phyloP scores from a whole-genome alignment of 2,113 vertebrate species.

The Nannobrachium achirus region DNA sequence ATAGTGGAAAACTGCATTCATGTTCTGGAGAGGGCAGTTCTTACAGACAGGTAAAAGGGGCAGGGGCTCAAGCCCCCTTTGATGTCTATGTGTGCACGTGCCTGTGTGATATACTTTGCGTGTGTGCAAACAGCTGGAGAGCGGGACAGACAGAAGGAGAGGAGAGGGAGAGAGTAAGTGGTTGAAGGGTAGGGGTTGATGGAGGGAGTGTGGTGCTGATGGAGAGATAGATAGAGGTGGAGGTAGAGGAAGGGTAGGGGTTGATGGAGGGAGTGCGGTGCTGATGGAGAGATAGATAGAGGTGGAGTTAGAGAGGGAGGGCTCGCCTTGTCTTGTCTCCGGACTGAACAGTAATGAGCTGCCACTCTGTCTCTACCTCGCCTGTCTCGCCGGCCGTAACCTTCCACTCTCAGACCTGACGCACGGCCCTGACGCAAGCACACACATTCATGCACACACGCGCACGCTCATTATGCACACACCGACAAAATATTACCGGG shows the following conservation, averaged over 20 bases:
- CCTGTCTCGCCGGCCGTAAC: conserved; percentile 5
- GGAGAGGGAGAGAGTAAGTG: neutral
- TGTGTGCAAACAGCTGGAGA: neutral
- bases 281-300: conserved; percentile 5
- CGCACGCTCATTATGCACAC: too few relatives aligned
- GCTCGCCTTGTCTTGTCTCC: conserved; percentile 15
- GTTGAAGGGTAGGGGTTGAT: neutral
- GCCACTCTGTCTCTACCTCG: conserved; percentile 3
- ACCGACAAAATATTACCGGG: too few relatives aligned
- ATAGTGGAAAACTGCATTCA: too few relatives aligned
- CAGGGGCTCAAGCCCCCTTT: too few relatives aligned
- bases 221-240: neutral
- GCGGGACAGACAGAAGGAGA: too few relatives aligned
- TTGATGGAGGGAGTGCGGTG: conserved; percentile 20
- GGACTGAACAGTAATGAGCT: conserved; percentile 34
- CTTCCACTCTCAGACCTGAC: neutral
- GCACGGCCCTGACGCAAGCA: neutral
- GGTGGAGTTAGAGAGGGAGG: conserved; percentile 9
- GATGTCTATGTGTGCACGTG: conserved; percentile 6
- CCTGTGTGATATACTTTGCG: neutral
- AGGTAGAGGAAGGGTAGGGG: conserved; percentile 1
- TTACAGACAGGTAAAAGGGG: too few relatives aligned
- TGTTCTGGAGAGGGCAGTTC: too few relatives aligned
- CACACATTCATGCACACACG: too few relatives aligned
- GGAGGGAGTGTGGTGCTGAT: neutral